These are phyloP conservation scores for Gambusia yucatana DNA, from an alignment of 2,797 vertebrate genomes.

Conservation along the genomic window DNA sequence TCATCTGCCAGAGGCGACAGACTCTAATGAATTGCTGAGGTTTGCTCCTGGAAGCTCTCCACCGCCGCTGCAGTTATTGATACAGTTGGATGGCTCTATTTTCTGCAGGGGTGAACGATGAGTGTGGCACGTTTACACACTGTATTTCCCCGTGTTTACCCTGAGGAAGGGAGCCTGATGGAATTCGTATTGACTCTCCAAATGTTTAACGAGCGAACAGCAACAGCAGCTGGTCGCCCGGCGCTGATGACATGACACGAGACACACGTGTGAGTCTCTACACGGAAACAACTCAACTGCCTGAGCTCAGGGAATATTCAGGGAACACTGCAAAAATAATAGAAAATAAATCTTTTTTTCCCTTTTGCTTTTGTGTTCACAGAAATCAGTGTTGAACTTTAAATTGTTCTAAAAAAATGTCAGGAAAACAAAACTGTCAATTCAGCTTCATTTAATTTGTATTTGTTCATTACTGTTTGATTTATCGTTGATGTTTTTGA, in stretches of 20 bases:
- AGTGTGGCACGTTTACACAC: conserved; percentile 67
- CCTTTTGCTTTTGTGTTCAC: not conserved
- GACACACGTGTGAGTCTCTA: conserved; percentile 44
- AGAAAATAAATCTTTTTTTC: not conserved
- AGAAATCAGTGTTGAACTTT: not conserved
- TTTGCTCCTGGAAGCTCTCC: conserved; percentile 60
- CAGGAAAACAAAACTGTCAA: not conserved
- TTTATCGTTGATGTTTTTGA: not conserved
- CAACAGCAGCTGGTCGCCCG: conserved; percentile 70
- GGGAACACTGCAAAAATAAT: not conserved
- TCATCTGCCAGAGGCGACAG: conserved; percentile 61
- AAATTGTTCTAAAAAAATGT: not conserved
- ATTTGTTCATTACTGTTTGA: not conserved
- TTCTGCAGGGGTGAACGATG: conserved; percentile 68
- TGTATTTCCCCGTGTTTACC: conserved; percentile 76
- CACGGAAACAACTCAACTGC: conserved; percentile 33
- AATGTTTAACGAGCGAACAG: conserved; percentile 82
- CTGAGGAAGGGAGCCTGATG: conserved; percentile 68
- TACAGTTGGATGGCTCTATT: conserved; percentile 70
- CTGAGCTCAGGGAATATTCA: conserved; percentile 9
- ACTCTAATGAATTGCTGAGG: conserved; percentile 67
- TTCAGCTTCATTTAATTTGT: not conserved
- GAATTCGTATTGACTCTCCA: conserved; percentile 82
- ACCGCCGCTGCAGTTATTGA: conserved; percentile 64
- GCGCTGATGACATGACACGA: conserved; percentile 66